Base-by-base conservation (phyloP, 1,140 invertebrate species). In the Dryas iulia region DNA sequence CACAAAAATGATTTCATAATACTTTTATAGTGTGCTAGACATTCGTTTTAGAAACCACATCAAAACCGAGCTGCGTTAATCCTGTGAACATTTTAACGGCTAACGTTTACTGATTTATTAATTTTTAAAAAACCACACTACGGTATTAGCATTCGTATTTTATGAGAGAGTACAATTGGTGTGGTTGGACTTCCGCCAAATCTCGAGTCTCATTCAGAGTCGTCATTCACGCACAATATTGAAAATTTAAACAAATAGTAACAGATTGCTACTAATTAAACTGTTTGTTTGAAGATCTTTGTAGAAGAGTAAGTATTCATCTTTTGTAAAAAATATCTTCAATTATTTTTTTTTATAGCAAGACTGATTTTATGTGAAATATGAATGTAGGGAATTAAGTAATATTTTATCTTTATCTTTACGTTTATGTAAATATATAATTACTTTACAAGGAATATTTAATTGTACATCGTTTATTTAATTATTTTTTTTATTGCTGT, bases 111-210 rank as follows among this genome's bases (percentile, higher is more conserved):
- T 69, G 70, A 84, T 80, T 86, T 86, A 86, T 81, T 70, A 64
- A 59, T 81, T 82, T 76, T 58, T 63, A 61, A 74, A 79, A 77
- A 73, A 81, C 83, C 75, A 63, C 60, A 77, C 58, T 69, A 76
- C 73, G 69, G 75, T 59, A 75, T 80, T 74, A 71, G 69, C 76
- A 76, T 69, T 68, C 72, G 70, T 73, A 72, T 74, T 77, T 72
- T 80, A 73, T 54, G 69, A 71, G 69, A 86, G 74, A 81, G 78
- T 83, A 78, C 74, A 76, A 84, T 86, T 77, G 74, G 66, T 58
- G 30, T 58, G 68, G 25, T 79, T 87, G 84, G 83, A 78, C 12
- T 71, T 70, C 39, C 61, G 70, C 59, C 64, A 63, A 65, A 53
- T 66, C 30, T 26, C 21, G n/a, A 62, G 62, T 71, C 56, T 66